Evolutionary conservation across 2,113 vertebrate species (phyloP).

Genomic region (Aleadryas rufinucha): DNA sequence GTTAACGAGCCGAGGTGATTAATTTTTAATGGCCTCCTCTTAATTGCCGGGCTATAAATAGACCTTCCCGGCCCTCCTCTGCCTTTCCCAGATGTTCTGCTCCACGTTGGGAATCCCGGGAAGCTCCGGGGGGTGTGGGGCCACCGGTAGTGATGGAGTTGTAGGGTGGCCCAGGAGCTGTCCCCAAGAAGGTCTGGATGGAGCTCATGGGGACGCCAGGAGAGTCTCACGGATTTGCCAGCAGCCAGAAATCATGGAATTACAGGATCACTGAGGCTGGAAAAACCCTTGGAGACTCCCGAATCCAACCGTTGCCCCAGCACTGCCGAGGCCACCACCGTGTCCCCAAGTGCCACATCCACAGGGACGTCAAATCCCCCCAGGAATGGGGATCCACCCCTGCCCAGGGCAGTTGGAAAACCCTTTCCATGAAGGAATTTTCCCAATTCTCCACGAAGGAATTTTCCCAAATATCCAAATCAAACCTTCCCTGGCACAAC

Average conservation of each 20-base stretch:
- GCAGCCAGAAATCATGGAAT: background rate
- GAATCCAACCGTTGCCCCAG: background rate
- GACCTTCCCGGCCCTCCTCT: background rate
- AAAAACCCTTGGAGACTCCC: background rate
- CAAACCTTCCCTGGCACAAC: background rate
- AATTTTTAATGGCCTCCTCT: conserved; percentile 6
- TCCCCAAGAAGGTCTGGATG: background rate
- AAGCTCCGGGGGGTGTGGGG: fast-evolving
- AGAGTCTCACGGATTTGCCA: fast-evolving
- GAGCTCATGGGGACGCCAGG: background rate
- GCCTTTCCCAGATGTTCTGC: background rate
- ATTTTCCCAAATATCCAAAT: background rate
- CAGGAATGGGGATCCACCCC: background rate
- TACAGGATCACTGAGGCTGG: fast-evolving
- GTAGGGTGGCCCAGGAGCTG: background rate
- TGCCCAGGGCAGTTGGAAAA: background rate
- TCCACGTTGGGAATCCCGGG: fast-evolving
- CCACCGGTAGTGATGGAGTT: fast-evolving
- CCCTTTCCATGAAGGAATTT: background rate
- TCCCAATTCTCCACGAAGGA: background rate
- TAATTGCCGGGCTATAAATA: conserved; percentile 31
- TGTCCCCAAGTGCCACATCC: background rate
- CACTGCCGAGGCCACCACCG: background rate
- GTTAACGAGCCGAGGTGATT: background rate
- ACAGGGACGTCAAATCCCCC: background rate